A percentile compares a stretch with the other conserved stretches of the same genome.
Conservation (phyloP, 1,140 invertebrate species). For the Cotesia vestalis region DNA sequence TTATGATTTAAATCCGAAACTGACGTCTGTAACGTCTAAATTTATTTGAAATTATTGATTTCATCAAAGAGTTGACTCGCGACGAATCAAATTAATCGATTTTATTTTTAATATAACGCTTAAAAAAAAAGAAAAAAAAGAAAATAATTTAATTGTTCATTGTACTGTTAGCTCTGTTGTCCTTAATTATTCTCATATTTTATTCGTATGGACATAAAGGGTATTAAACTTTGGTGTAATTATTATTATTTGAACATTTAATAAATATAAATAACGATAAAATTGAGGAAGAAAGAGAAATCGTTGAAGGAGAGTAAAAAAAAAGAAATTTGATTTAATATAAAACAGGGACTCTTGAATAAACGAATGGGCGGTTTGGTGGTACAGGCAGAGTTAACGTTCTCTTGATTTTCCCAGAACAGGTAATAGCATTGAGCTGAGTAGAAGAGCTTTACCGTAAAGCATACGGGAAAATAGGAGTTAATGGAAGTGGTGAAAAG, state of each 20-base stretch:
- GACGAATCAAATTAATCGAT: no score
- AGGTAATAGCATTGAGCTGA: conserved; percentile 34
- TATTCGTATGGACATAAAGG: no score
- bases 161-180: no score
- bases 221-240: background rate
- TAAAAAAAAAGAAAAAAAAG: no score
- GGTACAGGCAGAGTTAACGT: conserved; percentile 45
- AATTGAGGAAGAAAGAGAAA: background rate
- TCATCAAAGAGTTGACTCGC: no score
- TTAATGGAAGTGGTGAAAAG: conserved; percentile 50
- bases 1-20: no score
- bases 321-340: conserved; percentile 4
- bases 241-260: no score
- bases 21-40: no score
- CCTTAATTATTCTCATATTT: no score
- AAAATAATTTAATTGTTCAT: no score
- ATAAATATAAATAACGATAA: background rate
- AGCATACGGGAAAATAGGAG: conserved; percentile 50
- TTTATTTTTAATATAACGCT: no score
- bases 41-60: no score
- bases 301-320: conserved; percentile 7
- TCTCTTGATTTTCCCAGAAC: conserved; percentile 43
- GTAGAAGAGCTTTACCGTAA: conserved; percentile 22
- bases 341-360: conserved; percentile 33
- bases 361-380: conserved; percentile 37